Conservation (phyloP, 1,140 invertebrate genomes). For the Drosophila nigromelanica region DNA sequence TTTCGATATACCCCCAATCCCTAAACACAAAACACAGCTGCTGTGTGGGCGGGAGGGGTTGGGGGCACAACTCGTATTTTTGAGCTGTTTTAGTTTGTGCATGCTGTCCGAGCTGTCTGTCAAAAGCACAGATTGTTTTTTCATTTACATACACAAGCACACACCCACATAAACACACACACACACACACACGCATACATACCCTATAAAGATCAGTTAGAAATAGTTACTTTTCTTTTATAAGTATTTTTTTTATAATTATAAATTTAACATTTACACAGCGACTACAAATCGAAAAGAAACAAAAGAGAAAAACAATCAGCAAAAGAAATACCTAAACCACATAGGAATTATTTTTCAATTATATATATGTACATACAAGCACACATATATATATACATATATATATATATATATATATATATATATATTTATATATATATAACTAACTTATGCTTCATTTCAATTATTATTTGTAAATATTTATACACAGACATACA, state of each 20-base stretch:
- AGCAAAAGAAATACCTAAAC: slow-evolving; percentile 18
- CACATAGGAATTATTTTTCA: slow-evolving; percentile 26
- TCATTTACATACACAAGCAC: slow-evolving; percentile 10
- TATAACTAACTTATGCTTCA: slow-evolving; percentile 23
- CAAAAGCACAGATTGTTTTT: slow-evolving; percentile 4
- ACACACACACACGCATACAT: slow-evolving; percentile 1
- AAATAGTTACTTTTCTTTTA: slow-evolving; percentile 18
- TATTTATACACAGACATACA: slow-evolving; percentile 33
- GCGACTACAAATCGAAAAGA: slow-evolving; percentile 18
- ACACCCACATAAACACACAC: slow-evolving; percentile 2
- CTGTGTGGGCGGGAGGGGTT: background rate
- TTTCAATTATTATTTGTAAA: slow-evolving; percentile 42
- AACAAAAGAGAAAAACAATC: background rate
- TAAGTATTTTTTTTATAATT: slow-evolving; percentile 21
- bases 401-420: background rate
- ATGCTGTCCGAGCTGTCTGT: slow-evolving; percentile 1
- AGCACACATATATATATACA: background rate
- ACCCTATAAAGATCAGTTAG: slow-evolving; percentile 16
- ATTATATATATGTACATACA: slow-evolving; percentile 3
- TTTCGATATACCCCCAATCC: background rate
- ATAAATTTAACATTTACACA: slow-evolving; percentile 18
- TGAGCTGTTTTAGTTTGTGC: slow-evolving; percentile 10
- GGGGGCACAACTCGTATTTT: background rate
- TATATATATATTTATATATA: too few species aligned
- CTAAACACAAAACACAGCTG: background rate